Percentiles rank a stretch among this genome's conserved stretches.
These are phyloP conservation scores for Euplagia quadripunctaria DNA, from an alignment of 2,888 invertebrate genomes.

Conservation along the genomic window DNA sequence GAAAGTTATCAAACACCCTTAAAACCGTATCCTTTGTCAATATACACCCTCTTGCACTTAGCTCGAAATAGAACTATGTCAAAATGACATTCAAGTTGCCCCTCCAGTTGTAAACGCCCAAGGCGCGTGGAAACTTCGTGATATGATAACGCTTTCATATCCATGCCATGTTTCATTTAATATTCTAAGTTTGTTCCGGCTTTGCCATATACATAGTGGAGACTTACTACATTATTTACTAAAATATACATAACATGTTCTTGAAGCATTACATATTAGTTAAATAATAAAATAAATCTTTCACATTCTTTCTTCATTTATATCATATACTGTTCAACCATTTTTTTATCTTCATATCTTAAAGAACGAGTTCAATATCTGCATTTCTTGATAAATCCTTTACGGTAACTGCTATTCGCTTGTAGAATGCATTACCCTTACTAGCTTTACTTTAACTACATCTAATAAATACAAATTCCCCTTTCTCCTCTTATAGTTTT, in stretches of 20 bases:
- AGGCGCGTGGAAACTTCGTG: slow-evolving; percentile 56
- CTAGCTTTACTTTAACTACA: too few relatives aligned
- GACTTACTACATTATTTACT: slow-evolving; percentile 26
- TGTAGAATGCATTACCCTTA: too few relatives aligned
- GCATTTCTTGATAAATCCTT: too few relatives aligned
- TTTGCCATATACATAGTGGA: slow-evolving; percentile 26
- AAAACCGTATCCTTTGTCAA: slow-evolving; percentile 19
- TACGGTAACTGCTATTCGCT: too few relatives aligned
- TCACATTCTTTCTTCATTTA: background rate
- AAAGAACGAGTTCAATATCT: too few relatives aligned
- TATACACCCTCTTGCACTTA: slow-evolving; percentile 50
- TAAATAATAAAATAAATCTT: background rate
- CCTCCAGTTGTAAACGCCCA: slow-evolving; percentile 64
- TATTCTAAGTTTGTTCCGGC: slow-evolving; percentile 58
- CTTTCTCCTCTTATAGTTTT: background rate
- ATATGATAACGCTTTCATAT: slow-evolving; percentile 69
- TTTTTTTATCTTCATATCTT: background rate
- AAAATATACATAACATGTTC: background rate
- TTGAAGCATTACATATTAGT: too few relatives aligned
- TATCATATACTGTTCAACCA: too few relatives aligned
- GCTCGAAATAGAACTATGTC: slow-evolving; percentile 62
- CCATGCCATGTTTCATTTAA: slow-evolving; percentile 56
- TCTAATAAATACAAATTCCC: too few relatives aligned
- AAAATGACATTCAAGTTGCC: slow-evolving; percentile 65
- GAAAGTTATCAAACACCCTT: slow-evolving; percentile 19